Evolutionary conservation across 1,140 invertebrate genomes (phyloP).

Genomic region (Neomicropteryx cornuta): DNA sequence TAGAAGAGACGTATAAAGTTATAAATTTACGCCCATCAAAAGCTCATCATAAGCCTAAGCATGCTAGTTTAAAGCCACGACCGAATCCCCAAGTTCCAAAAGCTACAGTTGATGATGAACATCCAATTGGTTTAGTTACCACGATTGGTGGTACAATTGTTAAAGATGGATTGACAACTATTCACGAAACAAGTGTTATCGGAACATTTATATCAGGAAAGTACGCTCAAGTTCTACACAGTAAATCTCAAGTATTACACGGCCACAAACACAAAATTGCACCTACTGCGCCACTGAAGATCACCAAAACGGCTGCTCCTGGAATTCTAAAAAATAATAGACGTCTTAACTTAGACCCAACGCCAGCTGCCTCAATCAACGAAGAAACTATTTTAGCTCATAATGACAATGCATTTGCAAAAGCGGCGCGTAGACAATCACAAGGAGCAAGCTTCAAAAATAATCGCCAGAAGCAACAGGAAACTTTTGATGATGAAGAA

Average conservation of each 20-base stretch:
- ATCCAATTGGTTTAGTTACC: conserved; percentile 68
- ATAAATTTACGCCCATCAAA: conserved; percentile 43
- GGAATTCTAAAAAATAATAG: conserved; percentile 56
- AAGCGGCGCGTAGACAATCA: conserved; percentile 41
- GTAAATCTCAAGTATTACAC: conserved; percentile 50
- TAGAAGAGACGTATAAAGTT: conserved; percentile 60
- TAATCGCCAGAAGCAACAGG: conserved; percentile 33
- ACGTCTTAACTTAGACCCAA: conserved; percentile 47
- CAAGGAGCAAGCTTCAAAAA: conserved; percentile 32
- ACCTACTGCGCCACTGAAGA: too few relatives aligned
- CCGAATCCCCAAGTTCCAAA: conserved; percentile 30
- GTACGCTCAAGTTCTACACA: conserved; percentile 72
- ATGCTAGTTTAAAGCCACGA: conserved; percentile 27
- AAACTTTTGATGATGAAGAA: conserved; percentile 24
- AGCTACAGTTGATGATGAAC: conserved; percentile 41
- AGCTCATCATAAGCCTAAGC: conserved; percentile 33
- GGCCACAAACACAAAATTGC: conserved; percentile 45
- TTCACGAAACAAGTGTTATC: conserved; percentile 79
- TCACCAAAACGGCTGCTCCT: too few relatives aligned
- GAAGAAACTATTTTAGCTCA: conserved; percentile 42
- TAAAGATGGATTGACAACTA: conserved; percentile 70
- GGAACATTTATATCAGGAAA: conserved; percentile 80
- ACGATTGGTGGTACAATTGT: conserved; percentile 72
- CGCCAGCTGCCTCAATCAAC: conserved; percentile 40
- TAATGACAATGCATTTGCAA: conserved; percentile 35